Conservation (phyloP, 2,113 vertebrate genomes). For the Tonatia bakeri region DNA sequence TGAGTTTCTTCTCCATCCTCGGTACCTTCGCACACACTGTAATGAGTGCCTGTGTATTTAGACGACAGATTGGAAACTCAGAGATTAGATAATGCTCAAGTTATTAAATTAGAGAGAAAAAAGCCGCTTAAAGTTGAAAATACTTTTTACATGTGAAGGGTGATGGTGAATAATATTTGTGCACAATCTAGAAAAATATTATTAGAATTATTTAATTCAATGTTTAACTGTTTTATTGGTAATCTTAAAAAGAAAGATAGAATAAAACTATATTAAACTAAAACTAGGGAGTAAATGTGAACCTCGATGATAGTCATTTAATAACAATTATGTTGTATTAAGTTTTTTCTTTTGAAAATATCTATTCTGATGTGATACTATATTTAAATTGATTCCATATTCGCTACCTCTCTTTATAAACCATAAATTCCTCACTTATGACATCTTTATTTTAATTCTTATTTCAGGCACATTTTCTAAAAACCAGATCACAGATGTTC, state of each 20-base stretch:
- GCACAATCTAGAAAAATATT: neutral
- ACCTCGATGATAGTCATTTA: neutral
- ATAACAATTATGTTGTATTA: neutral
- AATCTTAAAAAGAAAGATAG: neutral
- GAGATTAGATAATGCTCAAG: neutral
- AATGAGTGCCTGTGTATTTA: neutral
- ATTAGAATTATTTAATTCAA: neutral
- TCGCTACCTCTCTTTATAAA: constrained; percentile 19
- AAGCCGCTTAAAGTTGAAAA: neutral
- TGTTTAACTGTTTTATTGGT: neutral
- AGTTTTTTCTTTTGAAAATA: constrained; percentile 28
- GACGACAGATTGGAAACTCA: neutral
- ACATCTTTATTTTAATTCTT: constrained; percentile 56
- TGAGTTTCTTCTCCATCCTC: neutral
- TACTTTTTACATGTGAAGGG: neutral
- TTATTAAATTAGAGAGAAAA: neutral
- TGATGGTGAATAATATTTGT: neutral
- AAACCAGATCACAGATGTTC: constrained; percentile 28
- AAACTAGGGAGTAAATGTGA: neutral
- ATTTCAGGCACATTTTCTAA: constrained; percentile 32
- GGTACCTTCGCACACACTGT: neutral
- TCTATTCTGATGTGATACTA: neutral
- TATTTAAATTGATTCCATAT: constrained; percentile 56
- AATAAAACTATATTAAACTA: neutral
- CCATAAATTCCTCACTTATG: constrained; percentile 46